Evolutionary conservation across 2,113 vertebrate species (phyloP).

Genomic region (Myrmophylax atrothorax): DNA sequence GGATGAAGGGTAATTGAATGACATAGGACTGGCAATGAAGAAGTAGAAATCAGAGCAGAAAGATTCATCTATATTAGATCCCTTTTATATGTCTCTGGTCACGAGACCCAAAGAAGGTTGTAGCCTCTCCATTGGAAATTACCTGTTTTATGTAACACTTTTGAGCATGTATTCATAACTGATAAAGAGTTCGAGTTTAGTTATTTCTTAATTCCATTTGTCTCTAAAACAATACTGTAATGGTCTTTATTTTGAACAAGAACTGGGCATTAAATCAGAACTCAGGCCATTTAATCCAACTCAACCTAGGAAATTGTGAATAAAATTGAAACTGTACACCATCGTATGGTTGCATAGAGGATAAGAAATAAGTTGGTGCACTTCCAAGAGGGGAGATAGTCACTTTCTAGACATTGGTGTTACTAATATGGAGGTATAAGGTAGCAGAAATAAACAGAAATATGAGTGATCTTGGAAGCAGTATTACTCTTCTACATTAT

Average conservation of each 20-base stretch:
- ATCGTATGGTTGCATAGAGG: neutral
- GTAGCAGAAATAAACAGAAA: neutral
- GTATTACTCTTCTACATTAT: neutral
- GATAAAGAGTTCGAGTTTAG: neutral
- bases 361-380: neutral
- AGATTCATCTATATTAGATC: neutral
- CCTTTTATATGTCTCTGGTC: neutral
- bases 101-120: neutral
- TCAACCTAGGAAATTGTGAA: neutral
- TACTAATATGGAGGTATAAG: neutral
- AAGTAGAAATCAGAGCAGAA: neutral
- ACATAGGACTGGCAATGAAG: neutral
- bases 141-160: neutral
- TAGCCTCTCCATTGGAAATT: neutral
- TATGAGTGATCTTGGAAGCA: neutral
- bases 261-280: neutral
- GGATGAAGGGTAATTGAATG: constrained; percentile 19
- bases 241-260: neutral
- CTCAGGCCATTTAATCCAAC: neutral
- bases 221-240: neutral
- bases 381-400: neutral
- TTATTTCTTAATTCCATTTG: neutral
- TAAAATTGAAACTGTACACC: neutral
- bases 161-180: neutral
- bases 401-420: neutral